Conservation (phyloP, 1,140 invertebrate genomes). For the Drosophila guanche region DNA sequence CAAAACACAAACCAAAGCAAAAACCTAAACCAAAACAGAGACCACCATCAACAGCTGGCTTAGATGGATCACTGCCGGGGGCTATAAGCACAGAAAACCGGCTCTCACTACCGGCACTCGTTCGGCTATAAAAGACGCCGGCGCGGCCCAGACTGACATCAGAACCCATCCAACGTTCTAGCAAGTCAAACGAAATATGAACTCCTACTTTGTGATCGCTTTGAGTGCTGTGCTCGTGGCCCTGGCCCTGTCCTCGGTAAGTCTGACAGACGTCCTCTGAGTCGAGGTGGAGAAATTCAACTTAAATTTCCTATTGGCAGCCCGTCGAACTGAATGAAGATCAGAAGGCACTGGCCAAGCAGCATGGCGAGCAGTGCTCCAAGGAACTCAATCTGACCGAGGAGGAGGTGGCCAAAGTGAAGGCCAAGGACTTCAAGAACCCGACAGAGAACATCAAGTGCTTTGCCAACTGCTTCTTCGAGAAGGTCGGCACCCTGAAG, state of each 20-base stretch:
- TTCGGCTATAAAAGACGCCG: slow-evolving; percentile 55
- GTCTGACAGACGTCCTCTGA: slow-evolving; percentile 3
- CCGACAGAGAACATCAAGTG: slow-evolving; percentile 74
- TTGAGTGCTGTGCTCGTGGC: slow-evolving; percentile 59
- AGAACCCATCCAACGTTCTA: slow-evolving; percentile 65
- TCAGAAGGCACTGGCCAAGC: slow-evolving; percentile 59
- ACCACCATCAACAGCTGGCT: slow-evolving; percentile 45
- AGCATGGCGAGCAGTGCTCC: slow-evolving; percentile 55
- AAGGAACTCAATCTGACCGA: slow-evolving; percentile 58
- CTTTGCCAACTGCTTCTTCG: slow-evolving; percentile 75
- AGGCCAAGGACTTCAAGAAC: slow-evolving; percentile 63
- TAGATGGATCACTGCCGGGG: slow-evolving; percentile 57
- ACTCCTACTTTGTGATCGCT: slow-evolving; percentile 62
- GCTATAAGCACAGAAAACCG: slow-evolving; percentile 59
- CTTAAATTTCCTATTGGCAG: slow-evolving; percentile 15
- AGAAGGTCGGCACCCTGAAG: slow-evolving; percentile 65
- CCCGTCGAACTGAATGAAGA: slow-evolving; percentile 61
- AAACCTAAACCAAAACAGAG: slow-evolving; percentile 38
- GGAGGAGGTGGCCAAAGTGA: slow-evolving; percentile 59
- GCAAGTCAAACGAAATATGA: slow-evolving; percentile 59
- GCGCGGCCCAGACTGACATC: slow-evolving; percentile 23
- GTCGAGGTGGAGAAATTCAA: neutral
- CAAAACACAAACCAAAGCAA: slow-evolving; percentile 28
- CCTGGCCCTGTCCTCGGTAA: slow-evolving; percentile 60
- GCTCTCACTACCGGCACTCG: slow-evolving; percentile 35